Evolutionary conservation across 1,140 invertebrate genomes (phyloP), one percentile per base, ranked within the genome.

Genomic region (Argopecten irradians): DNA sequence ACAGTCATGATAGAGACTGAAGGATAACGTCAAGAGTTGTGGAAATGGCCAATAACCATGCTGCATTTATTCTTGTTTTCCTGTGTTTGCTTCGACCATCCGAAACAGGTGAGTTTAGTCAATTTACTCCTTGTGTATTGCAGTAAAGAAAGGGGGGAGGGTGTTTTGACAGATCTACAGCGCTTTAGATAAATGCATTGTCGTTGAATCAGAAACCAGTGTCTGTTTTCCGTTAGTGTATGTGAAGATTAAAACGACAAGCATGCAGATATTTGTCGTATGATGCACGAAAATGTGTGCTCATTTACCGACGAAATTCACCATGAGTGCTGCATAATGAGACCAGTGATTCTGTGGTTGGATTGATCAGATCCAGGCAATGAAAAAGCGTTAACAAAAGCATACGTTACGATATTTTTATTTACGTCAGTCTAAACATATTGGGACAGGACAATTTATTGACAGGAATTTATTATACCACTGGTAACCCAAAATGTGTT

Each of bases 11-110:
- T 71, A 71, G 55, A 71, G 55, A 7, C 55, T 71, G 55, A 22
- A 71, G 55, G 55, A 71, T 71, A 71, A 71, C n/a, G 28, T 2
- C 55, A 16, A n/a, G 55, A 71, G 55, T 71, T 71, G 55, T 16
- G n/a, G 55, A 71, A 71, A 71, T 71, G 55, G 55, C 55, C 16
- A 71, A 28, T 71, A 71, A 71, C 55, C 55, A 71, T 71, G 55
- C n/a, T 71, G 55, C 55, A 71, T 71, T 71, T 71, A n/a, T 71
- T 71, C 55, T 71, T n/a, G 55, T 28, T 22, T 71, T 71, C 22
- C 22, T 71, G 55, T 71, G 55, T 71, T 71, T 71, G n/a, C n/a
- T 1, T n/a, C 55, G 55, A 0, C 1, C 55, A 5, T n/a, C 55
- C 7, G 55, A 71, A 71, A 28, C 55, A 71, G 55, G 55, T 71